These are phyloP conservation scores for Meloidogyne exigua DNA, from an alignment of 1,140 invertebrate species.

Conservation along the genomic window DNA sequence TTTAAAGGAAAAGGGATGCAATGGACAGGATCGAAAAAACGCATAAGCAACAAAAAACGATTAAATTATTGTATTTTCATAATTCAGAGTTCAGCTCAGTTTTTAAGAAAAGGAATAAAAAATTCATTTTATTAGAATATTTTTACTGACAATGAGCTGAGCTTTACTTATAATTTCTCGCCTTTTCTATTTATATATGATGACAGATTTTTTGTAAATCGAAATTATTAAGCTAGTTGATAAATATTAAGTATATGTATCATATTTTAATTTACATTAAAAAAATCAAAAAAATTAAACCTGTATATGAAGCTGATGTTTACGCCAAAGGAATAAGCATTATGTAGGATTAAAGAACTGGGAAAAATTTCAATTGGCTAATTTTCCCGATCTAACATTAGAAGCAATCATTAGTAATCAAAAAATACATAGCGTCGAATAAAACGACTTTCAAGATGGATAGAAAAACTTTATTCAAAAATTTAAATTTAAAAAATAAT, in stretches of 20 bases:
- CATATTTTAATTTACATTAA: too few species aligned
- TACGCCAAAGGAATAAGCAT: too few species aligned
- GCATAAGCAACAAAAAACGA: background rate
- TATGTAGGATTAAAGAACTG: too few species aligned
- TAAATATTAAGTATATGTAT: background rate
- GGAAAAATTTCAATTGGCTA: too few species aligned
- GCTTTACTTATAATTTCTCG: background rate
- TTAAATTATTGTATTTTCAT: background rate
- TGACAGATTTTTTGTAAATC: background rate
- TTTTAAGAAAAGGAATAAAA: background rate
- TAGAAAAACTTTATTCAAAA: too few species aligned
- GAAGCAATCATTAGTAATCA: too few species aligned
- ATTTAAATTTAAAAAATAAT: too few species aligned
- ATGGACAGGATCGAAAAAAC: conserved; percentile 7
- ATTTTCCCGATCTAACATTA: too few species aligned
- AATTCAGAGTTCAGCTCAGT: background rate
- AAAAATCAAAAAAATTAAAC: too few species aligned
- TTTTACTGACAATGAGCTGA: background rate
- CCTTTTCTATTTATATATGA: background rate
- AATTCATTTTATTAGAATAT: background rate
- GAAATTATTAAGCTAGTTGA: background rate
- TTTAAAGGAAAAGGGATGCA: background rate
- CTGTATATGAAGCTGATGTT: too few species aligned
- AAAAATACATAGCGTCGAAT: too few species aligned
- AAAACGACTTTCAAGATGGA: too few species aligned